Evolutionary conservation across 2,888 invertebrate genomes (phyloP).

Genomic region (Trissonchulus sp.): DNA sequence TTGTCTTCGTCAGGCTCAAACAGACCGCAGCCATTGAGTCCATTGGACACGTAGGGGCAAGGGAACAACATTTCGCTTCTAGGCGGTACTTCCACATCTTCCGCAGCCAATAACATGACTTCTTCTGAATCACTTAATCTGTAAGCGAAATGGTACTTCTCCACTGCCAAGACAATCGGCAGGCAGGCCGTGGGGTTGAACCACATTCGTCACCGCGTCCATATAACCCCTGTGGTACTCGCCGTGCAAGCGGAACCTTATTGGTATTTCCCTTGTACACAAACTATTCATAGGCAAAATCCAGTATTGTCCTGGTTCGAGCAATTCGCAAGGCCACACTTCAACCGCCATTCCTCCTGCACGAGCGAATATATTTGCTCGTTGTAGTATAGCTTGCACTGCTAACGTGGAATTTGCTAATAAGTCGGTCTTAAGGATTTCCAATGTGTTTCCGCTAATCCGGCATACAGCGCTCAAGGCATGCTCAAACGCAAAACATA

Average conservation of each 20-base stretch:
- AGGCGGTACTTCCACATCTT: too few species aligned
- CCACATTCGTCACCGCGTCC: too few species aligned
- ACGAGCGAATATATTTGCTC: not conserved
- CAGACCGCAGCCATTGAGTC: too few species aligned
- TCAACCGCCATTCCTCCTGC: not conserved
- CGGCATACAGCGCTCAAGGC: not conserved
- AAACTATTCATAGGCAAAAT: not conserved
- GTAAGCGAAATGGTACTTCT: not conserved
- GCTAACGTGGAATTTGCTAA: too few species aligned
- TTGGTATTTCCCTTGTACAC: not conserved
- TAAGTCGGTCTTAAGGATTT: not conserved
- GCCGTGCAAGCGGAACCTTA: not conserved
- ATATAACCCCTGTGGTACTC: not conserved
- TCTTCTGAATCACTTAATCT: too few species aligned
- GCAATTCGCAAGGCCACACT: conserved; percentile 4
- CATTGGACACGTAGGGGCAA: too few species aligned
- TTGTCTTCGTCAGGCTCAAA: too few species aligned
- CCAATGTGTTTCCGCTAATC: not conserved
- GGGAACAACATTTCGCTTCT: too few species aligned
- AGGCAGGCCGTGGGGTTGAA: not conserved
- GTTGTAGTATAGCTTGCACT: not conserved
- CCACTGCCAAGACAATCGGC: not conserved
- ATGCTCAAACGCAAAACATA: conserved; percentile 8
- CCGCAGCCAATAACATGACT: too few species aligned
- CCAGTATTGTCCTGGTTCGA: too few species aligned